These are phyloP conservation scores for Aelia acuminata DNA, from an alignment of 2,888 invertebrate species.

Conservation along the genomic window DNA sequence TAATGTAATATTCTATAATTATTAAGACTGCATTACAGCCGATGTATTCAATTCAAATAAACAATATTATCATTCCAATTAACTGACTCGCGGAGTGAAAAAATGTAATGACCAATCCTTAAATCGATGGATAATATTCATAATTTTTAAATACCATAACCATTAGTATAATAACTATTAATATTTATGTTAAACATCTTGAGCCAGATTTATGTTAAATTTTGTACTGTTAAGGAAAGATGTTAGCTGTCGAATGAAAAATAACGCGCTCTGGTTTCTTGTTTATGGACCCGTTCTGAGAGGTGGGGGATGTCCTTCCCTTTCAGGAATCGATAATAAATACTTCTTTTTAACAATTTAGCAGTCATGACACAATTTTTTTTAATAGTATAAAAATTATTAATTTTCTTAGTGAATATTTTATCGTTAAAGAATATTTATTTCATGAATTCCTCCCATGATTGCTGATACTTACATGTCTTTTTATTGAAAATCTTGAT, in stretches of 20 bases:
- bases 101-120: not conserved
- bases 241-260: not conserved
- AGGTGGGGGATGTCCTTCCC: conserved; percentile 2
- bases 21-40: not conserved
- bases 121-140: not conserved
- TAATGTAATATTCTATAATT: not conserved
- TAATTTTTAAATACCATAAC: not conserved
- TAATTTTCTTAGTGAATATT: not conserved
- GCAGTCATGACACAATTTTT: not conserved
- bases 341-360: not conserved
- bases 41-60: not conserved
- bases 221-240: not conserved
- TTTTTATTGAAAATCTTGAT: not conserved
- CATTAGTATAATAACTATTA: not conserved
- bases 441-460: no score
- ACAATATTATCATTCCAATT: not conserved
- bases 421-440: no score
- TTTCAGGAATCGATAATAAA: not conserved
- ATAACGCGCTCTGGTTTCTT: conserved; percentile 22
- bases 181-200: not conserved
- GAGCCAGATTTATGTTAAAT: not conserved
- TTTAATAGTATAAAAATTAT: not conserved
- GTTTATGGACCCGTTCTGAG: not conserved
- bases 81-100: not conserved
- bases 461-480: no score